A percentile compares a stretch with the other conserved stretches of the same genome.
Evolutionary conservation across 2,113 vertebrate genomes (phyloP).

Genomic region (Festucalex cinctus): DNA sequence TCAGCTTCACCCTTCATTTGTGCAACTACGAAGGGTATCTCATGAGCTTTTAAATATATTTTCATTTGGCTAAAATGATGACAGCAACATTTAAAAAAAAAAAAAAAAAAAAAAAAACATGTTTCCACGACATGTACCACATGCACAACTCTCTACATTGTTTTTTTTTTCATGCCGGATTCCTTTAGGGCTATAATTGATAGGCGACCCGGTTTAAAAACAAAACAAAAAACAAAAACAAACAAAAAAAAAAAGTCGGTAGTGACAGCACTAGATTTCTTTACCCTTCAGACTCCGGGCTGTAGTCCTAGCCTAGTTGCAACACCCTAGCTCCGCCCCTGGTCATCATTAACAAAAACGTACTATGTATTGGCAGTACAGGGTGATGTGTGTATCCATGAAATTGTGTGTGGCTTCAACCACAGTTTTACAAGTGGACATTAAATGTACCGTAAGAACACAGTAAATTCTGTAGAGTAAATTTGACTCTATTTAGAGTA

Average conservation of each 20-base stretch:
- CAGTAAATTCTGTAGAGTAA: too few species aligned
- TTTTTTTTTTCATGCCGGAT: not conserved
- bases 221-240: too few species aligned
- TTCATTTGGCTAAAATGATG: not conserved
- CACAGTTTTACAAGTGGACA: not conserved
- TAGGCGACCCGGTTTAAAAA: too few species aligned
- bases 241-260: not conserved
- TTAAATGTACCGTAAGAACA: not conserved
- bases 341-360: not conserved
- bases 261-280: too few species aligned
- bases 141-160: not conserved
- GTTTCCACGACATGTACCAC: not conserved
- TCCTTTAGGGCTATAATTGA: too few species aligned
- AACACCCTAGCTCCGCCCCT: too few species aligned
- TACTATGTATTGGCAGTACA: not conserved
- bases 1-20: not conserved
- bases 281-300: too few species aligned
- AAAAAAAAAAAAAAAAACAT: too few species aligned
- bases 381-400: not conserved
- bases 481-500: too few species aligned
- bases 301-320: too few species aligned
- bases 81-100: not conserved
- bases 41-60: not conserved
- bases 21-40: not conserved
- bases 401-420: not conserved